phyloP scores from a whole-genome alignment of 1,140 invertebrate genomes.

The Philotrypesis tridentata region DNA sequence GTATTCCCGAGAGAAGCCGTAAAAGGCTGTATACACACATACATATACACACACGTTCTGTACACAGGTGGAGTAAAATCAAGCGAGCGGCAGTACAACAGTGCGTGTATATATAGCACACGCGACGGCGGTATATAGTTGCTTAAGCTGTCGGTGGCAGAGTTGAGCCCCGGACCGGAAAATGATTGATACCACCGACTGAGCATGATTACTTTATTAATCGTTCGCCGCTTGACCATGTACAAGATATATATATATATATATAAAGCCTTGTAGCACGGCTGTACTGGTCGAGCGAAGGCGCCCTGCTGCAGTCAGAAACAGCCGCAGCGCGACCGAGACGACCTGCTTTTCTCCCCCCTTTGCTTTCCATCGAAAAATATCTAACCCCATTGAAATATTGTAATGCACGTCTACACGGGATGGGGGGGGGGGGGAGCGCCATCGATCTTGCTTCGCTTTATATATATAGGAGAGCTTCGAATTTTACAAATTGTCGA shows the following conservation, averaged over 20 bases:
- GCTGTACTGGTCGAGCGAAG: too few relatives aligned
- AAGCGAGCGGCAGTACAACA: background rate
- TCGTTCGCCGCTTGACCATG: slow-evolving; percentile 63
- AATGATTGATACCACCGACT: slow-evolving; percentile 67
- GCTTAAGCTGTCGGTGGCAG: slow-evolving; percentile 65
- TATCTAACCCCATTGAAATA: background rate
- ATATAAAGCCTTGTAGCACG: too few relatives aligned
- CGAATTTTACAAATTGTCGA: background rate
- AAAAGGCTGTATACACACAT: too few relatives aligned
- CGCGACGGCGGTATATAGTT: slow-evolving; percentile 54
- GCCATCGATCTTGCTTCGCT: slow-evolving; percentile 37
- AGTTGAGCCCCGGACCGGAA: slow-evolving; percentile 56
- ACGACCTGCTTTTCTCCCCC: background rate
- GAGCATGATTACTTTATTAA: slow-evolving; percentile 69
- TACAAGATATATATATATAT: background rate
- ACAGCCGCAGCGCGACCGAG: too few relatives aligned
- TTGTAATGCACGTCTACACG: too few relatives aligned
- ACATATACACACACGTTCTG: too few relatives aligned
- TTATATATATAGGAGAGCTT: background rate
- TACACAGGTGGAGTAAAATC: background rate
- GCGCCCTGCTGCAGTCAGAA: too few relatives aligned
- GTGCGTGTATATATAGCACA: background rate
- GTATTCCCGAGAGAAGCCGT: too few relatives aligned
- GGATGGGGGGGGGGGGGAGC: too few relatives aligned
- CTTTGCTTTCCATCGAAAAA: background rate